Conservation (phyloP, 2,888 invertebrate genomes). For the Tinea pellionella region DNA sequence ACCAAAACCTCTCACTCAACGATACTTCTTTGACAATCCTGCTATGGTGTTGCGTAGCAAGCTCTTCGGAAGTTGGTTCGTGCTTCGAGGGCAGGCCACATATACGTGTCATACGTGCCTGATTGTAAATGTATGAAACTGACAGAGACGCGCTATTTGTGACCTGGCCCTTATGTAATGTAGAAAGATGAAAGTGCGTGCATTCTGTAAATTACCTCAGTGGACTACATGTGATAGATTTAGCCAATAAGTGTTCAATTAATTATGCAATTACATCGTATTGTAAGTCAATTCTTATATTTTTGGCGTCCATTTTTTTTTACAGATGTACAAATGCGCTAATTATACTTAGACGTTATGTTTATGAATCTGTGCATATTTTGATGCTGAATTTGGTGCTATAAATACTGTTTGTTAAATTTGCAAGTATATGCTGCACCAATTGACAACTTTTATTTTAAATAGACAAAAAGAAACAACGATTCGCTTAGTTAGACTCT, state of each 20-base stretch:
- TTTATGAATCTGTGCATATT: constrained; percentile 19
- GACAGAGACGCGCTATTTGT: background rate
- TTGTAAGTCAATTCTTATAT: constrained; percentile 58
- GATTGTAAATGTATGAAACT: no score
- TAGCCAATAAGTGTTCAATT: constrained; percentile 68
- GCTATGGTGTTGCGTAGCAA: no score
- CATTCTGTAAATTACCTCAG: constrained; percentile 62
- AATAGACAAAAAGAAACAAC: constrained; percentile 4
- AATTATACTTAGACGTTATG: constrained; percentile 16
- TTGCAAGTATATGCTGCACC: background rate
- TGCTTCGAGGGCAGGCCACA: background rate
- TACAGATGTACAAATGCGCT: constrained; percentile 3
- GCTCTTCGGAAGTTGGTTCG: no score
- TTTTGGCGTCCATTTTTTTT: constrained; percentile 46
- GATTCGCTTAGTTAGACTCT: constrained; percentile 1
- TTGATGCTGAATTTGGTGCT: constrained; percentile 60
- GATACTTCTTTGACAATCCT: no score
- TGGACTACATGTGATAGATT: constrained; percentile 65
- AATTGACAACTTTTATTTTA: background rate
- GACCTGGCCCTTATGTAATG: constrained; percentile 23
- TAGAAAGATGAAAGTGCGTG: constrained; percentile 39
- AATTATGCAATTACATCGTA: constrained; percentile 30
- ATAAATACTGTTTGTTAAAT: constrained; percentile 23
- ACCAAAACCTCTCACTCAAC: no score
- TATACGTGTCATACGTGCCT: no score